Evolutionary conservation across 2,113 vertebrate species (phyloP).

Genomic region (Glaucidium brasilianum): DNA sequence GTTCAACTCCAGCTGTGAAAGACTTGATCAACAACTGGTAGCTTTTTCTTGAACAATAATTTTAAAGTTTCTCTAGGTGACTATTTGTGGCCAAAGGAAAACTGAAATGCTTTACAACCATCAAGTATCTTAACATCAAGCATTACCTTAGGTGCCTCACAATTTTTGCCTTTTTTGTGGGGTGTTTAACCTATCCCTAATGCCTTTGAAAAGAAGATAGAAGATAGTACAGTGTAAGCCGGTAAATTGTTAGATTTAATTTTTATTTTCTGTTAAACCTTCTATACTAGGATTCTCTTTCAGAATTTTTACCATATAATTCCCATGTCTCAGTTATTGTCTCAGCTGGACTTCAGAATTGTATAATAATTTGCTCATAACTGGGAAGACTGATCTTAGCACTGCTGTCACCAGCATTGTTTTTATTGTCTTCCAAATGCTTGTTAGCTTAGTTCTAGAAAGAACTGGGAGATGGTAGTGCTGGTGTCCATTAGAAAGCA

Average conservation of each 20-base stretch:
- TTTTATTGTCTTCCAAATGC: not conserved
- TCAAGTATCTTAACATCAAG: not conserved
- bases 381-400: not conserved
- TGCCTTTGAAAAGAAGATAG: not conserved
- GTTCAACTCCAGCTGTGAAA: not conserved
- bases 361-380: not conserved
- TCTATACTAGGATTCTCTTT: not conserved
- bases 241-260: not conserved
- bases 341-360: not conserved
- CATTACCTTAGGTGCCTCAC: not conserved
- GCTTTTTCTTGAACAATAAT: not conserved
- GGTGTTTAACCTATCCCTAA: not conserved
- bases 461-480: not conserved
- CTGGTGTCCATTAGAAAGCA: not conserved
- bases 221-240: not conserved
- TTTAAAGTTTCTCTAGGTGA: not conserved
- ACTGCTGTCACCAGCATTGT: not conserved
- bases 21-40: not conserved
- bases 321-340: not conserved
- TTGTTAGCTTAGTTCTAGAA: not conserved
- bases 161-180: not conserved
- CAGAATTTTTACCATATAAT: not conserved
- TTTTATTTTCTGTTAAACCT: not conserved
- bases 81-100: not conserved
- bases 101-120: not conserved